Conservation (phyloP, 2,888 invertebrate genomes). For the Drosophila nr. fundita region DNA sequence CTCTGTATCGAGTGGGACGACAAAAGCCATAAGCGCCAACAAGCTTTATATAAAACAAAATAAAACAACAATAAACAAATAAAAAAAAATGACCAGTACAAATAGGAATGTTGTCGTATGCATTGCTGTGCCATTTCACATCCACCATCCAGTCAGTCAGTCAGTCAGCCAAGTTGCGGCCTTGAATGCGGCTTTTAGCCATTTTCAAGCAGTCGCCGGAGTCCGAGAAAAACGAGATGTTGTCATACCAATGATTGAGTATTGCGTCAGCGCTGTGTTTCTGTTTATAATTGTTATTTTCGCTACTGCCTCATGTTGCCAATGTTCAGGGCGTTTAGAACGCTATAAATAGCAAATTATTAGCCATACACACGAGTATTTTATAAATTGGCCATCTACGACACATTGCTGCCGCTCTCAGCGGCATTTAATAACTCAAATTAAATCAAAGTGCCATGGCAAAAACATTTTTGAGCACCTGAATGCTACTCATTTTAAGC, state of each 20-base stretch:
- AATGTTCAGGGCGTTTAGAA: slow-evolving; percentile 45
- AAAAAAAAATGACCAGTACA: slow-evolving; percentile 1
- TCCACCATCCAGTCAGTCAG: slow-evolving; percentile 12
- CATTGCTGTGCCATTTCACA: slow-evolving; percentile 37
- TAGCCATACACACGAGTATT: slow-evolving; percentile 37
- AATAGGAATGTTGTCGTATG: slow-evolving; percentile 22
- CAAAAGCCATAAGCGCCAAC: slow-evolving; percentile 27
- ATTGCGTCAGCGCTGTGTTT: slow-evolving; percentile 50
- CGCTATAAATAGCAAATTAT: slow-evolving; percentile 70
- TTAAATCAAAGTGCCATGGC: background rate
- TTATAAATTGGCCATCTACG: slow-evolving; percentile 7
- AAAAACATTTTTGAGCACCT: background rate
- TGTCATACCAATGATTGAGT: slow-evolving; percentile 61
- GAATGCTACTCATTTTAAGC: background rate
- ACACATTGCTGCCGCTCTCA: background rate
- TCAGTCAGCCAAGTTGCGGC: slow-evolving; percentile 27
- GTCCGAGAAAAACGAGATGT: slow-evolving; percentile 49
- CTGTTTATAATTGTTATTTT: slow-evolving; percentile 19
- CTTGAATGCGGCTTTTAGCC: slow-evolving; percentile 65
- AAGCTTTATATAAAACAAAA: slow-evolving; percentile 4
- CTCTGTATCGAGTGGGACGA: slow-evolving; percentile 31
- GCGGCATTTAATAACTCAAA: background rate
- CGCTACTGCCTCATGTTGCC: slow-evolving; percentile 13
- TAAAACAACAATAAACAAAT: background rate
- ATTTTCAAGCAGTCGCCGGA: slow-evolving; percentile 47